phyloP scores from a whole-genome alignment of 30 jellyfish, hydroid and myxozoan species.

The Aurelia coerulea region DNA sequence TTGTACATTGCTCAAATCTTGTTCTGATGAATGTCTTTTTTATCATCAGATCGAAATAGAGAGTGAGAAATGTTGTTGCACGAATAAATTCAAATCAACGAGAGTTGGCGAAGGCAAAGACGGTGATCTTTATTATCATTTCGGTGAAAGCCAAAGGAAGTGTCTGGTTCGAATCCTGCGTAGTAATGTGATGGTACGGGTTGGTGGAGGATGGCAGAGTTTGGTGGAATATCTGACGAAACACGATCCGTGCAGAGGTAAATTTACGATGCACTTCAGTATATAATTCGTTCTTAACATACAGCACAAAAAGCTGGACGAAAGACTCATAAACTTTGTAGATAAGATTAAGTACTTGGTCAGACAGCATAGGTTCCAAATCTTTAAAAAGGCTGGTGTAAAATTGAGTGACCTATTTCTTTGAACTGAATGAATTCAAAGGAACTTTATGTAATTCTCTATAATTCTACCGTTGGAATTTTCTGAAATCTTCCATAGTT shows the following conservation, averaged over 20 bases:
- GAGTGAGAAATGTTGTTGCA: constrained; percentile 84
- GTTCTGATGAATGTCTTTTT: not conserved
- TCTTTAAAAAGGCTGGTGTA: too few relatives aligned
- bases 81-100: constrained; percentile 45
- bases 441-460: too few relatives aligned
- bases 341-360: not conserved
- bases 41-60: constrained; percentile 58
- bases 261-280: not conserved
- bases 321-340: not conserved
- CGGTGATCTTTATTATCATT: constrained; percentile 65
- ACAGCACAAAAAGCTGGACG: not conserved
- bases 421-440: too few relatives aligned
- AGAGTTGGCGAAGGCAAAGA: constrained; percentile 87
- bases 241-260: constrained; percentile 99
- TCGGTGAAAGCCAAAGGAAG: constrained; percentile 87
- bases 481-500: too few relatives aligned
- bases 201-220: constrained; percentile 99
- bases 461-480: too few relatives aligned
- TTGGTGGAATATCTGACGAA: constrained; percentile 78
- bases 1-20: too few relatives aligned
- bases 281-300: not conserved
- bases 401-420: too few relatives aligned
- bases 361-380: too few relatives aligned
- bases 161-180: constrained; percentile 86
- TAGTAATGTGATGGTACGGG: constrained; percentile 97